These are phyloP conservation scores for Saturnia japonica DNA, from an alignment of 2,888 invertebrate genomes.

Conservation along the genomic window DNA sequence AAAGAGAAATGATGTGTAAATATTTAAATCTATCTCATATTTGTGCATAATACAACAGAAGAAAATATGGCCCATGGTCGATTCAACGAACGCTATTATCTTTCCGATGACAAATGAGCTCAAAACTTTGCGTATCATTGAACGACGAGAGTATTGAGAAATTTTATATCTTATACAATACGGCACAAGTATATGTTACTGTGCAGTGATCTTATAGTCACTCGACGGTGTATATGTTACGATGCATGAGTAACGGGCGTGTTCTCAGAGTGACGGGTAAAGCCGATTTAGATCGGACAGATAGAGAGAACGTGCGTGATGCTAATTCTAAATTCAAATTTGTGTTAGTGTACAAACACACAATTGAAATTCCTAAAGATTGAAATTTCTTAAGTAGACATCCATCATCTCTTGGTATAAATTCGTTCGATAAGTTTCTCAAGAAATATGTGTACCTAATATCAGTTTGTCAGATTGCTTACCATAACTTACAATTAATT, in stretches of 20 bases:
- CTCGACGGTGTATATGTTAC: conserved; percentile 38
- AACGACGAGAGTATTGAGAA: conserved; percentile 30
- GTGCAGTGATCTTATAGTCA: conserved; percentile 24
- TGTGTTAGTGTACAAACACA: conserved; percentile 47
- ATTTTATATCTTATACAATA: conserved; percentile 45
- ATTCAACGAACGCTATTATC: conserved; percentile 67
- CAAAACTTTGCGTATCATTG: conserved; percentile 55
- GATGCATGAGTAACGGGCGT: conserved; percentile 32
- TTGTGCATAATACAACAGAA: conserved; percentile 48
- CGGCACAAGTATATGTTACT: conserved; percentile 33
- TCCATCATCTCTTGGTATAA: conserved; percentile 16
- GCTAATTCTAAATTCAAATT: conserved; percentile 70
- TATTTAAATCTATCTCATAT: conserved; percentile 28
- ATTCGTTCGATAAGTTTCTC: background rate
- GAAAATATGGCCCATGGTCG: conserved; percentile 65
- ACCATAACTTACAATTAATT: no score
- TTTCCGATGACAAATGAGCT: conserved; percentile 69
- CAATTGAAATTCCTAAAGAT: conserved; percentile 57
- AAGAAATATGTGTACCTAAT: background rate
- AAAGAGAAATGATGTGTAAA: conserved; percentile 3
- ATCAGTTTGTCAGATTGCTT: no score
- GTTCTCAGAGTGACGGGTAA: conserved; percentile 54
- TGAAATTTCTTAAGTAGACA: conserved; percentile 49
- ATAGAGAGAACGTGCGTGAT: conserved; percentile 61
- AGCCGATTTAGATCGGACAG: conserved; percentile 73